Evolutionary conservation across 2,797 vertebrate genomes (phyloP).

Genomic region (Gymnothorax javanicus): DNA sequence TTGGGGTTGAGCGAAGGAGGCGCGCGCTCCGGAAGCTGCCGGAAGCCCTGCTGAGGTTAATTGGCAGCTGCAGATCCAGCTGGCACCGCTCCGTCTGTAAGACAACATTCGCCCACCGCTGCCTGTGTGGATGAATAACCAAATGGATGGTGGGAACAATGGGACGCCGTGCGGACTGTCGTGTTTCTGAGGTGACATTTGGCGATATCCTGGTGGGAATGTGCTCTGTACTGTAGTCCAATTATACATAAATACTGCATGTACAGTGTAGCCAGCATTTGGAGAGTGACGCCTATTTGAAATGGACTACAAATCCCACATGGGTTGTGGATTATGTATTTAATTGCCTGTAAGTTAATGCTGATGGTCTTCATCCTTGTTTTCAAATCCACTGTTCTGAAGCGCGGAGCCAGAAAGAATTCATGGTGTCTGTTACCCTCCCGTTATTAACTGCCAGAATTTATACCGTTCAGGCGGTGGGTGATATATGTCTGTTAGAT

Average conservation of each 20-base stretch:
- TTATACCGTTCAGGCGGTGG: no score
- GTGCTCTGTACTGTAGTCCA: not conserved
- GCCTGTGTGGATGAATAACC: not conserved
- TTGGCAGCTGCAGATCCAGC: constrained; percentile 23
- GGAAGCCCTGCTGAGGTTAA: not conserved
- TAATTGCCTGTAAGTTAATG: no score
- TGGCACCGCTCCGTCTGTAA: constrained; percentile 13
- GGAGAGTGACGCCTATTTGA: no score
- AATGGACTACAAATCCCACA: no score
- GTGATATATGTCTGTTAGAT: no score
- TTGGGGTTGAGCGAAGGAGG: not conserved
- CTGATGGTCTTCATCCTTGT: no score
- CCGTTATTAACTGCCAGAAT: no score
- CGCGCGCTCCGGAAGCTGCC: not conserved
- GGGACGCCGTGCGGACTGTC: not conserved
- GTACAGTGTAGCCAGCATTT: not conserved
- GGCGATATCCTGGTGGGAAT: not conserved
- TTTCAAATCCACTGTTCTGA: no score
- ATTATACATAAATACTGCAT: not conserved
- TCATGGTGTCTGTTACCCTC: no score
- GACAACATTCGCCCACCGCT: not conserved
- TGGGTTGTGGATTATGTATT: no score
- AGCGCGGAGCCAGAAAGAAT: no score
- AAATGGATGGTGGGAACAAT: constrained; percentile 9
- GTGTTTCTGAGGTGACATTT: not conserved